A percentile compares a stretch with the other conserved stretches of the same genome.
These are phyloP conservation scores for Heteropelma amictum DNA, from an alignment of 2,888 invertebrate species.

Conservation along the genomic window DNA sequence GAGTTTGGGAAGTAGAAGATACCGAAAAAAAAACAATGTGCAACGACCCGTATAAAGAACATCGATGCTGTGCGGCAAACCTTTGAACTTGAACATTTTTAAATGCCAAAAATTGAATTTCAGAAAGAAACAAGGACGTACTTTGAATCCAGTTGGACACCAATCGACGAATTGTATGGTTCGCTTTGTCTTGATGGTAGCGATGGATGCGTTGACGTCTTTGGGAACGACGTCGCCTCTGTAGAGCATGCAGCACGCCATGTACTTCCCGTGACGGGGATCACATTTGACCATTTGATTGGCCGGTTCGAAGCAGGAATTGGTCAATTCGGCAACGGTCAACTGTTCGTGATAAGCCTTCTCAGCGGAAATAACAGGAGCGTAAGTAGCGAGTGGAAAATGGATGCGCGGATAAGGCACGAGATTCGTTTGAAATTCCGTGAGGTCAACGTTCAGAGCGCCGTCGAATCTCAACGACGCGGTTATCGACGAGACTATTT, in stretches of 20 bases:
- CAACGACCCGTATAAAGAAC: too few relatives aligned
- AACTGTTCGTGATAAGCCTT: constrained; percentile 87
- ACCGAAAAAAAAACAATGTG: too few relatives aligned
- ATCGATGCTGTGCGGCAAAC: too few relatives aligned
- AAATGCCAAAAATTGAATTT: not conserved
- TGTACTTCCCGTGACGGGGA: constrained; percentile 89
- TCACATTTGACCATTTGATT: constrained; percentile 94
- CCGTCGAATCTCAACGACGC: constrained; percentile 92
- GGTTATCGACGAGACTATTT: constrained; percentile 90
- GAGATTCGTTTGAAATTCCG: constrained; percentile 93
- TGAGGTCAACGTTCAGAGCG: constrained; percentile 92
- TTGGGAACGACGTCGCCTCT: constrained; percentile 93
- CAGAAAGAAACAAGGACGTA: constrained; percentile 61
- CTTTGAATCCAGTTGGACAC: constrained; percentile 92
- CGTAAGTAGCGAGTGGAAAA: constrained; percentile 87
- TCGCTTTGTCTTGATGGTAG: constrained; percentile 86
- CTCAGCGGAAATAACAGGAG: constrained; percentile 85
- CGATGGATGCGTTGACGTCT: constrained; percentile 90
- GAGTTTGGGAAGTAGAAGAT: too few relatives aligned
- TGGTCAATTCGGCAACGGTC: constrained; percentile 88
- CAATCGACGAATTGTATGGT: constrained; percentile 78
- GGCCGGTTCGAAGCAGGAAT: constrained; percentile 91
- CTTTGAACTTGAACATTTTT: too few relatives aligned
- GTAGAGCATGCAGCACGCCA: constrained; percentile 91
- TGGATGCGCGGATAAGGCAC: constrained; percentile 95